These are phyloP conservation scores for Chrysomela aeneicollis DNA, from an alignment of 2,888 invertebrate species.

Conservation along the genomic window DNA sequence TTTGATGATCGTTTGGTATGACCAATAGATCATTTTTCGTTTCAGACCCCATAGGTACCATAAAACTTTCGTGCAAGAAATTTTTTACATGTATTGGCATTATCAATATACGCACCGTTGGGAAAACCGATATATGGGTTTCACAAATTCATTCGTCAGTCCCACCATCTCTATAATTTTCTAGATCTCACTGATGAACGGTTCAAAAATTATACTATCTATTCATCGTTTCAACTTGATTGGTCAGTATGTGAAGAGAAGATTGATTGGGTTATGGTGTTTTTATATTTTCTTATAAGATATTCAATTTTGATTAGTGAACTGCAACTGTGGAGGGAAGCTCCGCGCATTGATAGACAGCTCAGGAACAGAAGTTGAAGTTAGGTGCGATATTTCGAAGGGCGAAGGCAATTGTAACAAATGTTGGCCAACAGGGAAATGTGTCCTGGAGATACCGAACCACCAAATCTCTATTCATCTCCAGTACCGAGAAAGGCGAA, in stretches of 20 bases:
- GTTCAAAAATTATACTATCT: too few relatives aligned
- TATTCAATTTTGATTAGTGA: neutral
- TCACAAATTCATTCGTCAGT: too few relatives aligned
- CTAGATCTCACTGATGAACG: too few relatives aligned
- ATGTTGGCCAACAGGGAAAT: constrained; percentile 9
- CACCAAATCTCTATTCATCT: constrained; percentile 7
- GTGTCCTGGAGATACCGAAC: constrained; percentile 1
- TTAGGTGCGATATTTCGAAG: constrained; percentile 5
- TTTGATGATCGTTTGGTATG: too few relatives aligned
- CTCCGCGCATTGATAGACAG: neutral
- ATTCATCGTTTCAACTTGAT: too few relatives aligned
- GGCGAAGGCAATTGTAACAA: constrained; percentile 2
- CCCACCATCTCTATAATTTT: too few relatives aligned
- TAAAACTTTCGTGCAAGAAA: too few relatives aligned
- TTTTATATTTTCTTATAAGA: neutral
- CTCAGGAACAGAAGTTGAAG: constrained; percentile 4
- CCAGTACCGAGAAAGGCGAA: constrained; percentile 4
- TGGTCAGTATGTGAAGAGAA: neutral
- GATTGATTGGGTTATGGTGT: neutral
- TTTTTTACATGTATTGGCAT: too few relatives aligned
- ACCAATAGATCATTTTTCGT: too few relatives aligned
- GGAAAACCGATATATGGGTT: too few relatives aligned
- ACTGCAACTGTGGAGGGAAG: constrained; percentile 3
- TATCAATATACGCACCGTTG: too few relatives aligned
- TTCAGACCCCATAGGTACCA: too few relatives aligned